These are phyloP conservation scores for Mythimna impura DNA, from an alignment of 2,888 invertebrate species.

Conservation along the genomic window DNA sequence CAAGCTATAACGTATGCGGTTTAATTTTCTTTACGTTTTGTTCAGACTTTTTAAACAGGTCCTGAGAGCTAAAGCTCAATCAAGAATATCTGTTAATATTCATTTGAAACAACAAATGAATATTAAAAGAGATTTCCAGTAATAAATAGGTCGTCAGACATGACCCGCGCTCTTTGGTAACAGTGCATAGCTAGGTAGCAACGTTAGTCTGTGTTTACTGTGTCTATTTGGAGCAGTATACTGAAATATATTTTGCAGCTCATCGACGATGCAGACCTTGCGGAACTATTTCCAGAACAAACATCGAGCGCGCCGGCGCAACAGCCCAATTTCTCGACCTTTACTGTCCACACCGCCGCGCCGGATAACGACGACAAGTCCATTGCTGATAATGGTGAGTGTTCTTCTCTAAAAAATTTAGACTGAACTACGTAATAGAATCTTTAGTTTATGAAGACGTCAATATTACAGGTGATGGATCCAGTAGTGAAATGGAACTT, in stretches of 20 bases:
- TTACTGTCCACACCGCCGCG: slow-evolving; percentile 82
- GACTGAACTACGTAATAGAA: background rate
- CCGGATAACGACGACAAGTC: slow-evolving; percentile 87
- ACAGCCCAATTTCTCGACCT: slow-evolving; percentile 91
- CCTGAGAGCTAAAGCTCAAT: background rate
- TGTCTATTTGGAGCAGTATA: slow-evolving; percentile 51
- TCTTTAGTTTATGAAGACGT: slow-evolving; percentile 23
- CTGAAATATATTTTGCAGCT: slow-evolving; percentile 85
- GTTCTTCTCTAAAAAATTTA: slow-evolving; percentile 12
- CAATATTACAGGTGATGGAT: slow-evolving; percentile 89
- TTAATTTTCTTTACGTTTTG: background rate
- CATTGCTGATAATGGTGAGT: slow-evolving; percentile 87
- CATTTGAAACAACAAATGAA: background rate
- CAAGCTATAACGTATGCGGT: background rate
- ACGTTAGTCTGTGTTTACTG: slow-evolving; percentile 46
- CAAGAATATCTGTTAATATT: too few relatives aligned
- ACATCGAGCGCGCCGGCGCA: slow-evolving; percentile 89
- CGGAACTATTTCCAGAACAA: slow-evolving; percentile 94
- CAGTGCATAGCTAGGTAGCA: slow-evolving; percentile 37
- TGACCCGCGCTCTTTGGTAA: slow-evolving; percentile 17
- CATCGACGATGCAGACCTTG: slow-evolving; percentile 94
- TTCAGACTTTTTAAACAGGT: background rate
- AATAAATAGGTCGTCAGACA: slow-evolving; percentile 20
- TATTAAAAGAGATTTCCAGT: slow-evolving; percentile 12
- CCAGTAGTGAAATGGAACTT: slow-evolving; percentile 94